Evolutionary conservation across 2,888 invertebrate genomes (phyloP), one percentile per base, ranked within the genome.

Genomic region (Sinelater perroti): DNA sequence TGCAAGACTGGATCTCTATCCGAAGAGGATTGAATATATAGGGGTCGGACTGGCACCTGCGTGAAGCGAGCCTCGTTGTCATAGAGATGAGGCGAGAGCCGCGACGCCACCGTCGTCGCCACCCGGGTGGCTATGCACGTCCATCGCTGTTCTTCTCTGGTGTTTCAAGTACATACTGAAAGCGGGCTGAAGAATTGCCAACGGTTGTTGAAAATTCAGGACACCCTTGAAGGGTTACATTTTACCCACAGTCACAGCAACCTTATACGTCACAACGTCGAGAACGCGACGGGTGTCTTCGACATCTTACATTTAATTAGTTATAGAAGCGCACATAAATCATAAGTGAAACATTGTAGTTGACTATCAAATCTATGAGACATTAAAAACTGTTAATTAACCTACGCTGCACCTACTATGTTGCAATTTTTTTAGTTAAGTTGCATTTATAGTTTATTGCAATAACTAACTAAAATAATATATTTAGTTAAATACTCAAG

Each of bases 41-140:
- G 65, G 69, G 71, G 70, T 65, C 65, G 68, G 56, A 63, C 65
- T 66, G 69, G 72, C 71, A 72, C 73, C 72, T 73, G 73, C 73
- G 73, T 72, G 67, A 63, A 70, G 56, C 68, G 56, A 60, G 62
- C 54, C 61, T 61, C 65, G 73, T 73, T 71, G 70, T 68, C 72
- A 72, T 73, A 70, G 72, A 61, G 67, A 73, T 71, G 63, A 66
- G 66, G 65, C 67, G 60, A 70, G 70, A 67, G 64, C 68, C 67
- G 64, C 69, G 69, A 71, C 70, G 72, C 71, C 72, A 64, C 65
- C 61, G 56, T 61, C 60, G 62, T 51, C 65, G 69, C 54, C 61
- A 45, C 56, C 56, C 52, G 56, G 56, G 49, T 42, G 52, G 30
- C 47, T 38, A 11, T 58, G 26, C 28, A 47, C 47, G 30, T 36